Percentiles rank a stretch among this genome's conserved stretches.
phyloP scores from a whole-genome alignment of 2,797 vertebrate genomes.

The Tenualosa ilisha region DNA sequence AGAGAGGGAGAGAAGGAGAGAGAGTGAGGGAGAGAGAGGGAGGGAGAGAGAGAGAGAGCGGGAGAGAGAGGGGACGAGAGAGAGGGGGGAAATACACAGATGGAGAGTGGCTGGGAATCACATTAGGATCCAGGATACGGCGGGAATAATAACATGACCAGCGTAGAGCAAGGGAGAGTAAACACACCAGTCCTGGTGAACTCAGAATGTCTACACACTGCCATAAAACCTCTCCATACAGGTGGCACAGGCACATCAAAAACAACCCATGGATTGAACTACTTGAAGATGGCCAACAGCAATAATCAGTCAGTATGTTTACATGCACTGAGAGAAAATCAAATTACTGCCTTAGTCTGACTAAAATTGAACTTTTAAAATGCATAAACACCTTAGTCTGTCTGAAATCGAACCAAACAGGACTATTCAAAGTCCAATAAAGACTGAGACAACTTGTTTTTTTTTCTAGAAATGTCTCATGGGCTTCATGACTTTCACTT shows the following conservation, averaged over 20 bases:
- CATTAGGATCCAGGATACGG: background rate
- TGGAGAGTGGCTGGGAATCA: constrained; percentile 2
- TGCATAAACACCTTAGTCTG: no score
- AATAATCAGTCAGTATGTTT: background rate
- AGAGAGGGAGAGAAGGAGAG: background rate
- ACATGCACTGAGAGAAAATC: no score
- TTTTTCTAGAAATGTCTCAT: background rate
- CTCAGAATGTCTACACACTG: background rate
- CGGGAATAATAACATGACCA: background rate
- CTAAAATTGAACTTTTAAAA: no score
- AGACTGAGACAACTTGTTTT: background rate
- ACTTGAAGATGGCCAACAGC: background rate
- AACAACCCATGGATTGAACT: background rate
- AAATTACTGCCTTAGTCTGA: no score
- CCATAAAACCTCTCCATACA: background rate
- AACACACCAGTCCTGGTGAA: background rate
- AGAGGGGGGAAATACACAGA: background rate
- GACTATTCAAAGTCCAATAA: no score
- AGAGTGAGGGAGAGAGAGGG: no score
- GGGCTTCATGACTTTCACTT: no score
- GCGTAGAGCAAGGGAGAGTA: background rate
- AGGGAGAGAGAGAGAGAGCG: background rate
- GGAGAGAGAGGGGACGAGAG: no score
- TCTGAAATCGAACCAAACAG: no score
- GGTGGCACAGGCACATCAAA: background rate